phyloP scores from a whole-genome alignment of 1,140 invertebrate species.

The Heterodera carotae region DNA sequence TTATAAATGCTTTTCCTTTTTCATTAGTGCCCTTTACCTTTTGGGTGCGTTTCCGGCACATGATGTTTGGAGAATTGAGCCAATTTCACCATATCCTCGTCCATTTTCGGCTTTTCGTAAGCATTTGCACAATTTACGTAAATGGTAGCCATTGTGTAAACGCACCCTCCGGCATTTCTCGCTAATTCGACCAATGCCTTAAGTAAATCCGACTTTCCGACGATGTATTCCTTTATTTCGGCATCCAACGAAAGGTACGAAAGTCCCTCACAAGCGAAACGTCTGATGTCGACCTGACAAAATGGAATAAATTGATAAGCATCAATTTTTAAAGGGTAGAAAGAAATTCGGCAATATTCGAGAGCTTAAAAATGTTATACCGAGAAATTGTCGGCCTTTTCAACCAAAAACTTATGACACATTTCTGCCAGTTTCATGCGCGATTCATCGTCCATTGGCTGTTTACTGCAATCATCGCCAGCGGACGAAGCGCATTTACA shows the following conservation, averaged over 20 bases:
- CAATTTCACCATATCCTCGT: constrained; percentile 90
- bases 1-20: not conserved
- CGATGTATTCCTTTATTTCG: constrained; percentile 91
- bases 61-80: constrained; percentile 99
- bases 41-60: constrained; percentile 77
- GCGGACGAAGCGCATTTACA: constrained; percentile 94
- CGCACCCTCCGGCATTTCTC: constrained; percentile 66
- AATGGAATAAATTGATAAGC: too few relatives aligned
- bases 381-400: constrained; percentile 53
- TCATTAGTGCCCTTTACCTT: constrained; percentile 44
- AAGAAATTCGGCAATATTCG: not conserved
- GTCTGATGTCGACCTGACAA: constrained; percentile 27
- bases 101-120: constrained; percentile 93
- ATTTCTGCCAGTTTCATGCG: constrained; percentile 88
- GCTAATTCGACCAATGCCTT: constrained; percentile 85
- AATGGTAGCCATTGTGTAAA: constrained; percentile 67
- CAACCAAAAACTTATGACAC: constrained; percentile 73
- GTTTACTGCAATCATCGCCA: constrained; percentile 89
- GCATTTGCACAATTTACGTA: constrained; percentile 95
- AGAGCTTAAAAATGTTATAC: constrained; percentile 38
- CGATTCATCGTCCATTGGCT: constrained; percentile 91
- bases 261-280: constrained; percentile 84
- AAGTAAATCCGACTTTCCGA: constrained; percentile 81
- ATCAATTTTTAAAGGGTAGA: too few relatives aligned
- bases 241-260: constrained; percentile 96